These are phyloP conservation scores for Mirounga angustirostris DNA, from an alignment of 2,113 vertebrate genomes.

Conservation along the genomic window DNA sequence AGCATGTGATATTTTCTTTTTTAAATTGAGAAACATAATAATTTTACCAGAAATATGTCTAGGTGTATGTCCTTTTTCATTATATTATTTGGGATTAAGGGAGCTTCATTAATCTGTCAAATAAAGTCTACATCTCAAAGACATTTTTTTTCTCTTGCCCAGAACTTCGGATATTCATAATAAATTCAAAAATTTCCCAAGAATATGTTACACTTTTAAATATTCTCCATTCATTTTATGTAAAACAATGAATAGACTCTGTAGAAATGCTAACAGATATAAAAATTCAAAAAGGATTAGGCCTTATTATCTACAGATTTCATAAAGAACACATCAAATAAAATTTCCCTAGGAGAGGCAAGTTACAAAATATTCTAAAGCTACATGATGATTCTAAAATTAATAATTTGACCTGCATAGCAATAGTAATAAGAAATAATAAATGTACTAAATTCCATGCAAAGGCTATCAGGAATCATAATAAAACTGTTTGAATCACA, in stretches of 20 bases:
- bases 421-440: slow-evolving; percentile 70
- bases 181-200: neutral
- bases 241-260: slow-evolving; percentile 3
- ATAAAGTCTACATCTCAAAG: neutral
- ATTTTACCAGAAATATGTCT: neutral
- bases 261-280: neutral
- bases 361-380: slow-evolving; percentile 70
- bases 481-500: slow-evolving; percentile 73
- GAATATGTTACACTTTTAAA: slow-evolving; percentile 26
- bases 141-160: neutral
- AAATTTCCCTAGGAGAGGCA: slow-evolving; percentile 51
- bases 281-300: slow-evolving; percentile 3
- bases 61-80: neutral
- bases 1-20: slow-evolving; percentile 22
- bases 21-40: neutral
- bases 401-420: slow-evolving; percentile 74
- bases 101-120: neutral
- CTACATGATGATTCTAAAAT: slow-evolving; percentile 59
- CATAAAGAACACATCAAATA: slow-evolving; percentile 28
- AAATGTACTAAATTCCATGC: slow-evolving; percentile 76
- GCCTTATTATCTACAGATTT: neutral
- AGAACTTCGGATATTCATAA: neutral
- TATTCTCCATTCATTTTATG: neutral
- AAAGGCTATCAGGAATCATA: slow-evolving; percentile 79
- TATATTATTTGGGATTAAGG: neutral